A percentile compares a stretch with the other conserved stretches of the same genome.
Conservation (phyloP, 1,140 invertebrate species). For the Pogonomyrmex californicus region DNA sequence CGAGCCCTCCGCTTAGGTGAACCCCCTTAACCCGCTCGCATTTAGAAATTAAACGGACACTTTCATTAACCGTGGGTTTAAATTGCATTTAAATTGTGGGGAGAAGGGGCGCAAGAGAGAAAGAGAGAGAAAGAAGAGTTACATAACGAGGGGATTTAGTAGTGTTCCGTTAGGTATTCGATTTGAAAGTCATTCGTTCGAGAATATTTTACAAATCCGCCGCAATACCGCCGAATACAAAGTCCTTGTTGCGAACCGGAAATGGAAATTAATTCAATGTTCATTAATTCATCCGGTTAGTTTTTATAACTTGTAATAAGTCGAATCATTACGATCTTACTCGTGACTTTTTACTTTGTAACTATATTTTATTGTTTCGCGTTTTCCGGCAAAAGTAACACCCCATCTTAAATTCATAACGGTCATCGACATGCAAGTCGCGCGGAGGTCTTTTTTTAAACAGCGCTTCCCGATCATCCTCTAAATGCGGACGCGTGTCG, state of each 20-base stretch:
- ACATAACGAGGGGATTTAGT: constrained; percentile 32
- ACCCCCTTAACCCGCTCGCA: constrained; percentile 52
- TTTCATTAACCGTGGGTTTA: constrained; percentile 61
- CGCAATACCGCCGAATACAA: neutral
- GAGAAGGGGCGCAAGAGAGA: neutral
- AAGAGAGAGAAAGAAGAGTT: neutral
- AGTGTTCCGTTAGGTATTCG: constrained; percentile 24
- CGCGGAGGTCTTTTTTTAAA: constrained; percentile 18
- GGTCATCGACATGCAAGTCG: constrained; percentile 11
- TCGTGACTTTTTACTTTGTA: neutral
- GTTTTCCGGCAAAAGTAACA: neutral
- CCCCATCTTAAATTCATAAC: constrained; percentile 24
- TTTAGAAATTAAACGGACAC: constrained; percentile 62
- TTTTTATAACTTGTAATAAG: neutral
- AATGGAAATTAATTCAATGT: neutral
- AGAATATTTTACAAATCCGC: neutral
- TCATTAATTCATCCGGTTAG: neutral
- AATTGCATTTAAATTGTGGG: constrained; percentile 18
- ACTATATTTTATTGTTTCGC: neutral
- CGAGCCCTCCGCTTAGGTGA: constrained; percentile 74
- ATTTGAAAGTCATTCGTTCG: constrained; percentile 16
- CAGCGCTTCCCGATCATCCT: neutral
- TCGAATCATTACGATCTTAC: neutral
- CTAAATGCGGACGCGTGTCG: constrained; percentile 15
- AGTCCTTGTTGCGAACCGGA: neutral